These are phyloP conservation scores for Taeniopygia guttata DNA, from an alignment of 2,797 vertebrate species.

Conservation along the genomic window DNA sequence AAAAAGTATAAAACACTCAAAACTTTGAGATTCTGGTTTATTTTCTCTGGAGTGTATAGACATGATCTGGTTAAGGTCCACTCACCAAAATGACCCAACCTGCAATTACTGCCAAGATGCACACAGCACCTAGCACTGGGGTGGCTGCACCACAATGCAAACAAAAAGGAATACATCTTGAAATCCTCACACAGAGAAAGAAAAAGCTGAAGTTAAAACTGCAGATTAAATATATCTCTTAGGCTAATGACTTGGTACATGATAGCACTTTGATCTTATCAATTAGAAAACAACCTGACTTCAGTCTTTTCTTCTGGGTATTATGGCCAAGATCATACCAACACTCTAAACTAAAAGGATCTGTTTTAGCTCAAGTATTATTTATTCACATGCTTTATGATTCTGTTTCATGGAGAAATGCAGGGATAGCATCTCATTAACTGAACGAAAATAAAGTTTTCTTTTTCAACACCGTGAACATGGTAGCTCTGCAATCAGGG, in stretches of 20 bases:
- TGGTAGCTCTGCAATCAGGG: neutral
- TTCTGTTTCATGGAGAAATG: conserved; percentile 38
- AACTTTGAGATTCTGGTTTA: neutral
- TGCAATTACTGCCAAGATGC: neutral
- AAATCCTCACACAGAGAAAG: neutral
- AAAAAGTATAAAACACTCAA: neutral
- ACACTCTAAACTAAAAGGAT: neutral
- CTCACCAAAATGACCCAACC: neutral
- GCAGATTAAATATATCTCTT: neutral
- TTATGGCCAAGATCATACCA: neutral
- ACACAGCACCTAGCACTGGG: neutral
- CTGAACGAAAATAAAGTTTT: conserved; percentile 10
- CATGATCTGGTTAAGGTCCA: neutral
- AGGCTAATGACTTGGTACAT: neutral
- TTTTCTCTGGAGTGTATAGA: neutral
- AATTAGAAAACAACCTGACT: conserved; percentile 44
- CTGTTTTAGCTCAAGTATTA: neutral
- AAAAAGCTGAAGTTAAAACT: neutral
- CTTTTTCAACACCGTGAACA: neutral
- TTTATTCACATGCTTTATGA: conserved; percentile 22
- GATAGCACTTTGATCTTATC: conserved; percentile 15
- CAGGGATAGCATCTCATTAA: conserved; percentile 24
- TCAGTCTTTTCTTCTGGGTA: conserved; percentile 30
- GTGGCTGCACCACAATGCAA: neutral
- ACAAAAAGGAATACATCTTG: neutral